phyloP scores from a whole-genome alignment of 2,888 invertebrate genomes.

The Macroteleia sp. region DNA sequence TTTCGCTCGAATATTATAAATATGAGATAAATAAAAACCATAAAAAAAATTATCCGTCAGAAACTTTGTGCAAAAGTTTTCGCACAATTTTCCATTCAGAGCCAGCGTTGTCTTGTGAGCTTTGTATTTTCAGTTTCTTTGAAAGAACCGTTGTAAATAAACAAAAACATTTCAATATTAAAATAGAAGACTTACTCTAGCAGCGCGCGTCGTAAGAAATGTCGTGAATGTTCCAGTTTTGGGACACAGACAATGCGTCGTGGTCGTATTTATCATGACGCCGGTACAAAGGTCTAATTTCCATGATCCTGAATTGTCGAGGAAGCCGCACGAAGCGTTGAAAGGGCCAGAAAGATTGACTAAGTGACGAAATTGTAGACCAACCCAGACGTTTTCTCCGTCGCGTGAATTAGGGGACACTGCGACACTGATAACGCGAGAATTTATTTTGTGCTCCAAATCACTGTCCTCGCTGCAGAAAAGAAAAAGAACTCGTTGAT shows the following conservation, averaged over 20 bases:
- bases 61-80: slow-evolving; percentile 10
- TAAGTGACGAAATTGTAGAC: slow-evolving; percentile 85
- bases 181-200: slow-evolving; percentile 70
- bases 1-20: background rate
- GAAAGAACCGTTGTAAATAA: slow-evolving; percentile 12
- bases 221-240: slow-evolving; percentile 87
- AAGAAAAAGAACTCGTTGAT: slow-evolving; percentile 33
- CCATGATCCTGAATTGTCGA: slow-evolving; percentile 86
- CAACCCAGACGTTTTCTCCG: slow-evolving; percentile 82
- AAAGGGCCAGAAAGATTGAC: slow-evolving; percentile 83
- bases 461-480: slow-evolving; percentile 87
- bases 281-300: slow-evolving; percentile 87
- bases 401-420: slow-evolving; percentile 68
- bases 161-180: slow-evolving; percentile 37
- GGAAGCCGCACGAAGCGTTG: slow-evolving; percentile 85
- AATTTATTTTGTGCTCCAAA: slow-evolving; percentile 88
- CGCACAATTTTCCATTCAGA: slow-evolving; percentile 33
- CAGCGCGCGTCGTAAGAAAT: slow-evolving; percentile 85
- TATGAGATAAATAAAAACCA: slow-evolving; percentile 11
- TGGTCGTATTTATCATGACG: slow-evolving; percentile 55
- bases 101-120: background rate
- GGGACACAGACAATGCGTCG: slow-evolving; percentile 86
- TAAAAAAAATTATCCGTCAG: background rate
- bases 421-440: slow-evolving; percentile 85
- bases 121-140: slow-evolving; percentile 19